Evolutionary conservation across 1,140 invertebrate genomes (phyloP), one percentile per base, ranked within the genome.

Genomic region (Trachelipus rathkii): DNA sequence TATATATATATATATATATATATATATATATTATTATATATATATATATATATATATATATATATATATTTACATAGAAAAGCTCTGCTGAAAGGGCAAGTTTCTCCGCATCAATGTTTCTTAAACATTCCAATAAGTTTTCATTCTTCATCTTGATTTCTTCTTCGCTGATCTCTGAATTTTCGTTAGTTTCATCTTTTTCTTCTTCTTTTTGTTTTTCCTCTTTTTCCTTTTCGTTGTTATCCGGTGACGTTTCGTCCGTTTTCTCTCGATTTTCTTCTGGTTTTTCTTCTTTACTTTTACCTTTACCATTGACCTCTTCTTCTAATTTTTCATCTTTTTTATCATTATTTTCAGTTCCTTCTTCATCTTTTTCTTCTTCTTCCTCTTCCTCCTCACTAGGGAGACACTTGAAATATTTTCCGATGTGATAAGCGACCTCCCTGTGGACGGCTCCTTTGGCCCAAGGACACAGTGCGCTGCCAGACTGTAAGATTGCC

Each of bases 401-500:
- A 60, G 50, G 50, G 50, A 60, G 19, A 60, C 79, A 81, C 24
- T 75, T 75, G 53, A 81, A 74, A 8, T 73, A 24, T 5, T 74
- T 43, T 13, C 74, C 78, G 0, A 70, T 71, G 66, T 78, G 71
- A 43, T 78, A 69, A 7, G 79, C 75, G 15, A 78, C 75, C 15
- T 71, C 74, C 0, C 45, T 53, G 46, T 81, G 82, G 19, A 81
- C 81, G 15, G 71, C 73, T 0, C 82, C 78, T 33, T 84, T 70
- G 0, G 84, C 81, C 84, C 84, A 85, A 8, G 83, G 82, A 60
- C 81, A 82, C 45, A 84, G 70, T 0, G 84, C 83, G 0, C 81
- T 81, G 10, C 84, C 84, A 46, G 83, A 85, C 69, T 85, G 83
- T 73, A 84, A 73, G 21, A 85, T 85, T 6, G 82, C 84, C 3